A percentile compares a stretch with the other conserved stretches of the same genome.
These are phyloP conservation scores for Stomatorhinus ivindoensis DNA, from an alignment of 2,113 vertebrate species.

Conservation along the genomic window DNA sequence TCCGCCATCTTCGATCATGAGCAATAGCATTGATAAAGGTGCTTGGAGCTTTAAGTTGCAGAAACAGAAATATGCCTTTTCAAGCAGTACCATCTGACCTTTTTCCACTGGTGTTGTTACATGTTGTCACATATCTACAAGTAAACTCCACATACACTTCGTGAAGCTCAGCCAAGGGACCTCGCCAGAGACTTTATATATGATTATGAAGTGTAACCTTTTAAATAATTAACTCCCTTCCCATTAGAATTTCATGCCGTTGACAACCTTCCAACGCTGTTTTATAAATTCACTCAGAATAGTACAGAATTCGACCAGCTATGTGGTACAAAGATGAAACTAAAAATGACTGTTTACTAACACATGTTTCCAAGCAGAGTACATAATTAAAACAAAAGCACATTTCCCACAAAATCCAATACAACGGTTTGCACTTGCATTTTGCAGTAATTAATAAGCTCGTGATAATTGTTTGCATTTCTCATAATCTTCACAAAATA, in stretches of 20 bases:
- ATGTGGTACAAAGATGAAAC: background rate
- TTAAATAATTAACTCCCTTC: constrained; percentile 2
- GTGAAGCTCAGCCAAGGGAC: background rate
- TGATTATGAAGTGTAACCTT: background rate
- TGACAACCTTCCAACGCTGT: background rate
- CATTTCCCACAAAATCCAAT: background rate
- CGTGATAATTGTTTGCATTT: background rate
- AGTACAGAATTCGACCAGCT: background rate
- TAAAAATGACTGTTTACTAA: background rate
- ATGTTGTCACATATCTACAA: background rate
- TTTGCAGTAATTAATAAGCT: constrained; percentile 4
- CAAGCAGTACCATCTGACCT: background rate
- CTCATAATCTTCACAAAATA: background rate
- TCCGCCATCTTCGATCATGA: background rate
- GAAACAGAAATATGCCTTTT: background rate
- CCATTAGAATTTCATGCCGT: background rate
- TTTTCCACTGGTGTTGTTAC: background rate
- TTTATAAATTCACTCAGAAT: background rate
- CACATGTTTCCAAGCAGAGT: background rate
- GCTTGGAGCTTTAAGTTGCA: background rate
- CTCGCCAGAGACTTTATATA: background rate
- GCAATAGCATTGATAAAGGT: background rate
- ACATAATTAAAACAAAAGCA: constrained; percentile 7
- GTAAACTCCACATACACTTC: background rate
- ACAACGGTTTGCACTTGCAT: background rate